A percentile compares a stretch with the other conserved stretches of the same genome.
These are phyloP conservation scores for Archocentrus centrarchus DNA, from an alignment of 2,113 vertebrate species.

Conservation along the genomic window DNA sequence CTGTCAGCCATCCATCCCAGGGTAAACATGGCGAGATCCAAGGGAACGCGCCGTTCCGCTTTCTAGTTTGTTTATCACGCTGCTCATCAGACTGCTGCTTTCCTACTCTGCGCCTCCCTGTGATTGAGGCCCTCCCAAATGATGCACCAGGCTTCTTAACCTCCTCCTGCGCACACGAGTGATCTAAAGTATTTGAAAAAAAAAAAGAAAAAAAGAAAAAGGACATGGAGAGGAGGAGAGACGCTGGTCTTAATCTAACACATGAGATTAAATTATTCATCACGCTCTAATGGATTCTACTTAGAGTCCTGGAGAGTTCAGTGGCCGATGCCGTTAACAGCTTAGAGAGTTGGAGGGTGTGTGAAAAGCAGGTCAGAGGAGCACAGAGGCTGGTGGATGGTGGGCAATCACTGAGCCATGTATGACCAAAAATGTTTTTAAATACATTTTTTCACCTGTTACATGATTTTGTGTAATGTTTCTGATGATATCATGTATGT, in stretches of 20 bases:
- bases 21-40: constrained; percentile 20
- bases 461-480: neutral
- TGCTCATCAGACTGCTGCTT: constrained; percentile 32
- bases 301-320: constrained; percentile 71
- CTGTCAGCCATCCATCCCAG: constrained; percentile 7
- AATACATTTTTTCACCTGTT: neutral
- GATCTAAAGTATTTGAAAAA: constrained; percentile 16
- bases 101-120: neutral
- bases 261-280: constrained; percentile 72
- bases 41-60: constrained; percentile 18
- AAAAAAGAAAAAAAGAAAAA: constrained; percentile 1
- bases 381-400: neutral
- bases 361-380: constrained; percentile 40
- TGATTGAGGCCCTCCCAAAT: constrained; percentile 13
- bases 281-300: constrained; percentile 67
- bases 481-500: neutral
- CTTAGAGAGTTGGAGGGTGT: neutral
- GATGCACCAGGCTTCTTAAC: neutral
- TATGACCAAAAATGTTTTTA: neutral
- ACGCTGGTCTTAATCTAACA: constrained; percentile 61
- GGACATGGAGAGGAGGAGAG: constrained; percentile 45
- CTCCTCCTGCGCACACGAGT: neutral
- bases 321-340: constrained; percentile 51
- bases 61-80: constrained; percentile 45
- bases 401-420: neutral